Conservation (phyloP, 35 echinoderm and acorn worm genomes). For the Lytechinus variegatus region DNA sequence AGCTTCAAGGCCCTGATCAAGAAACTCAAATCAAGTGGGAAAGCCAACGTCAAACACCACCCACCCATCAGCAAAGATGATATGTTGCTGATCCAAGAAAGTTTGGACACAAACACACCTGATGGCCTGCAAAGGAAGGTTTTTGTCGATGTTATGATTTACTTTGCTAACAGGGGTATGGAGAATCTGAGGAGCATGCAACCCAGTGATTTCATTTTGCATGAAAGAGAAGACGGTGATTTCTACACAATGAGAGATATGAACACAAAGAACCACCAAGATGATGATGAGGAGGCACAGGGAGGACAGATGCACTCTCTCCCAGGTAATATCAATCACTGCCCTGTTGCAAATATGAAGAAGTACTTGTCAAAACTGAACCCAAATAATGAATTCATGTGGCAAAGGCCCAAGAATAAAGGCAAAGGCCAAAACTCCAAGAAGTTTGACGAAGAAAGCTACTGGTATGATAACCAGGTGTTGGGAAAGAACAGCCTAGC, state of each 20-base stretch:
- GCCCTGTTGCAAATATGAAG: constrained; percentile 46
- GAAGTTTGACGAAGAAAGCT: too few relatives aligned
- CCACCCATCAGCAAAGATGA: too few relatives aligned
- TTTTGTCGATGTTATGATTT: too few relatives aligned
- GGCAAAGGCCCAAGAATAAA: constrained; percentile 28
- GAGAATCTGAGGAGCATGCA: neutral
- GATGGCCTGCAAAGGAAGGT: too few relatives aligned
- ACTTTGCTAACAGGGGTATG: neutral
- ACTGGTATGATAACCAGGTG: too few relatives aligned
- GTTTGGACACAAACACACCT: too few relatives aligned
- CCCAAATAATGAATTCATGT: constrained; percentile 25
- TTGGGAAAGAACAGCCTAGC: too few relatives aligned
- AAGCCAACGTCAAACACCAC: too few relatives aligned
- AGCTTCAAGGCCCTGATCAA: too few relatives aligned
- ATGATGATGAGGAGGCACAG: constrained; percentile 42
- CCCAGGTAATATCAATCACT: constrained; percentile 22
- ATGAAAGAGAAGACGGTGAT: neutral
- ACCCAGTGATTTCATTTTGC: neutral
- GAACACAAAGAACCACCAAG: neutral
- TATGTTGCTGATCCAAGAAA: too few relatives aligned
- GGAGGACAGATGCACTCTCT: constrained; percentile 39
- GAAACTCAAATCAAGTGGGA: too few relatives aligned
- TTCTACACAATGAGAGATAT: neutral
- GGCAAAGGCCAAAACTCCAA: neutral
- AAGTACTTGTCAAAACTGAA: constrained; percentile 44